These are phyloP conservation scores for Diabrotica balteata DNA, from an alignment of 2,888 invertebrate species.

Conservation along the genomic window DNA sequence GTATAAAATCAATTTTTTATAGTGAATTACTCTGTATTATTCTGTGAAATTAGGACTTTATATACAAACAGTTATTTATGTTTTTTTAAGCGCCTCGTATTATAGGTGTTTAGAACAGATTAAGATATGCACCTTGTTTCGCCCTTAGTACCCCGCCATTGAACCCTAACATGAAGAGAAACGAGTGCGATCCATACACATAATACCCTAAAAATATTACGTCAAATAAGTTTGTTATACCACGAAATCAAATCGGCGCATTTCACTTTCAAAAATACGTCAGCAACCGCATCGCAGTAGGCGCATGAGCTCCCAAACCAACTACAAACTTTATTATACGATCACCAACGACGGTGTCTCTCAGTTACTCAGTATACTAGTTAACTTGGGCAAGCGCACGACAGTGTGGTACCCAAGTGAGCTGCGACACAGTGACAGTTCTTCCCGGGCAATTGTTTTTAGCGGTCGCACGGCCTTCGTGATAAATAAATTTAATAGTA, in stretches of 20 bases:
- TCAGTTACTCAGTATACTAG: constrained; percentile 52
- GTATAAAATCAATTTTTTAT: no score
- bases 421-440: constrained; percentile 44
- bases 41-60: no score
- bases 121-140: no score
- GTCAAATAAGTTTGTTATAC: constrained; percentile 54
- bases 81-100: no score
- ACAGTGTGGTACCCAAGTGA: constrained; percentile 59
- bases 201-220: constrained; percentile 50
- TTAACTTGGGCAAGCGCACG: constrained; percentile 61
- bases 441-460: constrained; percentile 32
- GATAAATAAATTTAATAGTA: constrained; percentile 9
- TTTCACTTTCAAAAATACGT: constrained; percentile 59
- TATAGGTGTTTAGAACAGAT: no score
- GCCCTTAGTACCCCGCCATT: no score
- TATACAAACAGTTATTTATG: no score
- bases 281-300: constrained; percentile 45
- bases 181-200: constrained; percentile 33
- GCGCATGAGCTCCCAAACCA: constrained; percentile 53
- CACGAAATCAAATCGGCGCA: constrained; percentile 52
- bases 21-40: no score
- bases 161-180: constrained; percentile 16
- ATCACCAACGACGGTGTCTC: constrained; percentile 53
- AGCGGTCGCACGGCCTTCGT: constrained; percentile 4
- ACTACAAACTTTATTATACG: constrained; percentile 50